phyloP scores from a whole-genome alignment of 2,797 vertebrate species.

The Limnodromus scolopaceus region DNA sequence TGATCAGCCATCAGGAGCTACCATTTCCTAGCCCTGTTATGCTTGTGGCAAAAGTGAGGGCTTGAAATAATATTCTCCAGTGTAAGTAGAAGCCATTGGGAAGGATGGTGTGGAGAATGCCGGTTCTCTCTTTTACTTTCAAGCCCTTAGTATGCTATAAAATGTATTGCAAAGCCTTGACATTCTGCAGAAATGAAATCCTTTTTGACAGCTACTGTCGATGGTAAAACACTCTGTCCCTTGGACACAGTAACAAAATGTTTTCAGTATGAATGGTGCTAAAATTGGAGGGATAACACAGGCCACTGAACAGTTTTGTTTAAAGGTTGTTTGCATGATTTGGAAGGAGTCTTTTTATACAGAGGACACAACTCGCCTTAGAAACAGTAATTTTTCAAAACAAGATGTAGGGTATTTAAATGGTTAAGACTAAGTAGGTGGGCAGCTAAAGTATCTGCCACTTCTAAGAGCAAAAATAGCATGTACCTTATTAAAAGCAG shows the following conservation, averaged over 20 bases:
- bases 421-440: conserved; percentile 73
- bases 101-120: background rate
- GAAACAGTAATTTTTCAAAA: background rate
- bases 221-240: background rate
- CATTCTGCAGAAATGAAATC: background rate
- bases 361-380: background rate
- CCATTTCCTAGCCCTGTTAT: background rate
- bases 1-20: background rate
- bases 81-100: background rate
- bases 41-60: background rate
- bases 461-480: conserved; percentile 82
- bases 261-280: background rate
- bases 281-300: background rate
- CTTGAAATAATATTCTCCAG: background rate
- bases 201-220: background rate
- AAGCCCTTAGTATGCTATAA: background rate
- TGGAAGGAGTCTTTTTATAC: background rate
- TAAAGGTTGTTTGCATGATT: background rate
- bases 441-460: conserved; percentile 73
- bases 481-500: conserved; percentile 91
- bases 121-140: background rate
- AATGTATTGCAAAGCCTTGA: background rate
- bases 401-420: background rate
- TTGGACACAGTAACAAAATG: background rate
- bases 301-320: background rate